Base-by-base conservation (phyloP, 35 echinoderm and acorn worm species). In the Ophioderma brevispina region DNA sequence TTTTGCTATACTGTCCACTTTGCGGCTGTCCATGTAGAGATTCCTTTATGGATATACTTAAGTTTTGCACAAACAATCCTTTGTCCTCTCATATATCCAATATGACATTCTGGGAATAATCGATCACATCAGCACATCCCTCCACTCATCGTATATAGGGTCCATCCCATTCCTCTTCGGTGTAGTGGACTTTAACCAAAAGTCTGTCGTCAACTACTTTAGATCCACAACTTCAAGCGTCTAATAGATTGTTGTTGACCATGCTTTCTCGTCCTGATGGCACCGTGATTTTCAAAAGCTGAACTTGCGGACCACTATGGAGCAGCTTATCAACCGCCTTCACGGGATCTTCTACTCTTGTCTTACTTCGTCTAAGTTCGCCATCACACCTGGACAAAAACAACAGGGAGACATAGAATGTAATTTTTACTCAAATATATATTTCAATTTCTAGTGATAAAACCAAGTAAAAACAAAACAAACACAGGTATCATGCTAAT, bases 131-230 rank as follows among this genome's bases (percentile, higher is more conserved):
- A 36, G 55, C 79, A 75, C 43, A 35, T 80, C 40, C 33, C 79
- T 79, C 88, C 79, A 82, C 41, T 90, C 79, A 76, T 90, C 88
- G 75, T 82, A 90, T 46, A 8, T 46, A 25, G 78, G 43, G 41
- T 31, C 36, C 64, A 32, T 82, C 49, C 59, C 88, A 90, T 49
- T 89, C 87, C 40, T 80, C 35, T 43, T 89, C 87, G 34, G 50
- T 40, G 50, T 89, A 89, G 40, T 89, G 87, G 23, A 89, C 87
- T 33, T 89, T 89, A n/a, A 89, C 87, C 39, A 59, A 79, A 79
- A 80, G 77, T 80, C 50, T 79, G 40, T 80, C 87, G 35, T 78
- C 76, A 80, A 89, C 87, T 46, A 80, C 42, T 49, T 89, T 89
- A 17, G 76, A 79, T 88, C 87, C 35, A 78, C 50, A 18, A 89